Conservation (phyloP, 2,797 vertebrate genomes). For the Poecilia gillii region DNA sequence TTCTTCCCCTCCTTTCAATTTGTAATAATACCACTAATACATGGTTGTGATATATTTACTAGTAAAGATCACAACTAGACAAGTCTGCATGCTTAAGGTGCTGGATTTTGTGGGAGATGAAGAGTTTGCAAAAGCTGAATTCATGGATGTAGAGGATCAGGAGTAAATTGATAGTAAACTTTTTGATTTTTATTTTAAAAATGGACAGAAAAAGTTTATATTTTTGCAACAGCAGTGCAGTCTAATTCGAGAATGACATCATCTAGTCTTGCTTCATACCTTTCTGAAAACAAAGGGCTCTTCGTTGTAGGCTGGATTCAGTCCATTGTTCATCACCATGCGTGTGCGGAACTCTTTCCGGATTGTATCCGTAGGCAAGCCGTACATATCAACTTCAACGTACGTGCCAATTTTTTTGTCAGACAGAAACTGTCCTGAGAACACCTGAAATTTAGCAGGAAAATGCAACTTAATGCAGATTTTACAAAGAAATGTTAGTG, state of each 20-base stretch:
- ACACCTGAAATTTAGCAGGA: slow-evolving; percentile 81
- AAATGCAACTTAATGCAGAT: background rate
- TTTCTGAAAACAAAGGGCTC: slow-evolving; percentile 98
- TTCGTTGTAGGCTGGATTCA: slow-evolving; percentile 98
- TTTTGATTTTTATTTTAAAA: background rate
- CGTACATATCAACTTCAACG: slow-evolving; percentile 99
- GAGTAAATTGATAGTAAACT: no score
- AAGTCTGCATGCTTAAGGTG: background rate
- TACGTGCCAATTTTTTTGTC: slow-evolving; percentile 99
- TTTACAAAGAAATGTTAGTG: background rate
- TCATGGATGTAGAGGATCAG: background rate
- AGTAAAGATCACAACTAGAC: background rate
- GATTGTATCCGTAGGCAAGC: slow-evolving; percentile 96
- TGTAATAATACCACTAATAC: background rate
- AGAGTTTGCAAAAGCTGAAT: background rate
- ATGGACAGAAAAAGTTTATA: background rate
- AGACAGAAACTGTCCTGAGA: slow-evolving; percentile 97
- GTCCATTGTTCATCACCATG: slow-evolving; percentile 99
- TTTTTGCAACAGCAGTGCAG: background rate
- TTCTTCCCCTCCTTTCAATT: background rate
- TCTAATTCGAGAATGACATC: background rate
- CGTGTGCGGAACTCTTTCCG: slow-evolving; percentile 97
- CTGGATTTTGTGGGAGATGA: background rate
- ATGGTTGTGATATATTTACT: background rate
- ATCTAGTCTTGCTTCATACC: slow-evolving; percentile 72